phyloP scores from a whole-genome alignment of 2,113 vertebrate species.

The Malaclemys terrapin region DNA sequence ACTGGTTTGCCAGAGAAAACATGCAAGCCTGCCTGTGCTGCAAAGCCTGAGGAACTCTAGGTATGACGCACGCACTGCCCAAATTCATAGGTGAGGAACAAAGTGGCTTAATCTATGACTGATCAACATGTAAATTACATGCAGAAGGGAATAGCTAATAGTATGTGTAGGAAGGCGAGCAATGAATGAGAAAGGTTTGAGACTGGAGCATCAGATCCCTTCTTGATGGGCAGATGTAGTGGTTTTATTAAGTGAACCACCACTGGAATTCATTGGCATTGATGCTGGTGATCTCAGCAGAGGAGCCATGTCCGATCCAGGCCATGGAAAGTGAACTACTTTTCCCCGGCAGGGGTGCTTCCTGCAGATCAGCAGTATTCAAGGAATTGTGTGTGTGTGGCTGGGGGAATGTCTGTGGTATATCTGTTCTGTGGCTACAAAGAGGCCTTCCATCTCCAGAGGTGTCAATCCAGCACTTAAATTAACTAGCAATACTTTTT shows the following conservation, averaged over 20 bases:
- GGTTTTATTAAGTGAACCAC: neutral
- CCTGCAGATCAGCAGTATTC: neutral
- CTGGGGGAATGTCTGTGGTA: neutral
- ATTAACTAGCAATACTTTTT: rapidly evolving
- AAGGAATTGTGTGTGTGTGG: rapidly evolving
- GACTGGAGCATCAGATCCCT: neutral
- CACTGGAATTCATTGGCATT: neutral
- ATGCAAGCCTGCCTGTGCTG: neutral
- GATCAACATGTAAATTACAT: rapidly evolving
- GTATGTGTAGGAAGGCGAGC: neutral
- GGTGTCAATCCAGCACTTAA: rapidly evolving
- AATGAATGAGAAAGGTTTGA: neutral
- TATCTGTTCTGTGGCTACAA: neutral
- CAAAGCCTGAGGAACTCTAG: neutral
- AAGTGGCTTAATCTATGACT: neutral
- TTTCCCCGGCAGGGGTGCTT: rapidly evolving
- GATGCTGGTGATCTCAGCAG: neutral
- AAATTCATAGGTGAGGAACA: neutral
- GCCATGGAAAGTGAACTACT: neutral
- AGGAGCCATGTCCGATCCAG: neutral
- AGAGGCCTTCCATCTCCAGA: neutral
- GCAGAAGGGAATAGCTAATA: neutral
- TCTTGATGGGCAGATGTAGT: neutral
- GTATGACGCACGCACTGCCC: neutral
- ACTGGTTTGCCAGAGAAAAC: neutral